Evolutionary conservation across 2,113 vertebrate genomes (phyloP), one percentile per base, ranked within the genome.

Genomic region (Archilochus colubris): DNA sequence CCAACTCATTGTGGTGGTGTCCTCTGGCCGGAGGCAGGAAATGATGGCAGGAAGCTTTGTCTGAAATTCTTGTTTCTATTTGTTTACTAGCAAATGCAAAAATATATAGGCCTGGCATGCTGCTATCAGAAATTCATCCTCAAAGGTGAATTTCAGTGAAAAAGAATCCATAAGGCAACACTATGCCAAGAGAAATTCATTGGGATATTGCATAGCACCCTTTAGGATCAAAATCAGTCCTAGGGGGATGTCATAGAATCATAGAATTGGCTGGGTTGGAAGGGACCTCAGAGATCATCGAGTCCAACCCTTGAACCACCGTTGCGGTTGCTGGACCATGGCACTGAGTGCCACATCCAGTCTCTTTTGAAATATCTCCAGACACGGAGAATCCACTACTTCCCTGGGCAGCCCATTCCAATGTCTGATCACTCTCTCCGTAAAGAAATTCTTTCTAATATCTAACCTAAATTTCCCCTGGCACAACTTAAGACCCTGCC

Each of bases 161-260:
- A 81, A 88, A 74, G 2, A 4, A 57, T 9, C 7, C 10, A 43
- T 40, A 5, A 68, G 82, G 53, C 20, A 78, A 22, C 10, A 33
- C 12, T 36, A 36, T 6, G 50, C 1, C 8, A 51, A 57, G 19
- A 38, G 3, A 64, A 61, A 5, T 6, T 4, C 5, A 3, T 21
- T 66, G 54, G 24, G 66, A 30, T 54, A 27, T 10, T 8, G 18
- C 14, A 14, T 1, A 21, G 0, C 9, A 30, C 4, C 7, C 4
- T 80, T 72, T 76, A 4, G 7, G 53, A 28, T 28, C 33, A 33
- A 54, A 78, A 46, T 25, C 40, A 57, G 7, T 5, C 50, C 10
- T 1, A 55, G 10, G 17, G 17, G 15, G 3, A 4, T 23, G 30
- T 43, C 44, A 64, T 33, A 33, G 33, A 33, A 33, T 33, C 33